Percentiles rank a stretch among this genome's conserved stretches.
These are phyloP conservation scores for Nestor notabilis DNA, from an alignment of 2,113 vertebrate species.

Conservation along the genomic window DNA sequence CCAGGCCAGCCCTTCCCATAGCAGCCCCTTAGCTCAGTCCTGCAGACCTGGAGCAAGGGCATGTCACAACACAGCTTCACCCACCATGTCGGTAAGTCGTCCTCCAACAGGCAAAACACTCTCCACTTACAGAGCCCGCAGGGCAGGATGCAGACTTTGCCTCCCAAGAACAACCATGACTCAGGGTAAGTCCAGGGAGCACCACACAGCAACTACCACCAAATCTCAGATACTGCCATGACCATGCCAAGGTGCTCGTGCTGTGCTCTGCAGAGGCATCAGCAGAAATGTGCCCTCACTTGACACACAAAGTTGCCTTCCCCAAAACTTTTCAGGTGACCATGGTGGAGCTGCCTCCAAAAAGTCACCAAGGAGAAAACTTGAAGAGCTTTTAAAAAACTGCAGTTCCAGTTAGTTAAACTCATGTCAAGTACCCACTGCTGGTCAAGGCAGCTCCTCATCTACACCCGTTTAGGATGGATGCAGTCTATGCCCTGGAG, in stretches of 20 bases:
- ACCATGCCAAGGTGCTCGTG: neutral
- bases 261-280: neutral
- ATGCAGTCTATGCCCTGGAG: neutral
- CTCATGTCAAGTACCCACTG: neutral
- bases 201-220: neutral
- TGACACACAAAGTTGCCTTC: neutral
- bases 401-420: neutral
- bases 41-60: neutral
- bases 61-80: neutral
- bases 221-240: neutral
- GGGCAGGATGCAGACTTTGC: neutral
- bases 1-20: neutral
- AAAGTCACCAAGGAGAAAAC: neutral
- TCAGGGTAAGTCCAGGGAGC: neutral
- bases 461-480: neutral
- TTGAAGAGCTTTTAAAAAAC: neutral
- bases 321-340: too few species aligned
- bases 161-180: neutral
- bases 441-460: neutral
- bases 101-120: neutral
- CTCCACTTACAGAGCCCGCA: rapidly evolving
- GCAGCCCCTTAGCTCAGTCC: neutral
- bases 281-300: neutral
- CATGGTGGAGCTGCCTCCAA: neutral
- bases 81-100: rapidly evolving